Evolutionary conservation across 2,888 invertebrate species (phyloP).

Genomic region (Beris chalybata): DNA sequence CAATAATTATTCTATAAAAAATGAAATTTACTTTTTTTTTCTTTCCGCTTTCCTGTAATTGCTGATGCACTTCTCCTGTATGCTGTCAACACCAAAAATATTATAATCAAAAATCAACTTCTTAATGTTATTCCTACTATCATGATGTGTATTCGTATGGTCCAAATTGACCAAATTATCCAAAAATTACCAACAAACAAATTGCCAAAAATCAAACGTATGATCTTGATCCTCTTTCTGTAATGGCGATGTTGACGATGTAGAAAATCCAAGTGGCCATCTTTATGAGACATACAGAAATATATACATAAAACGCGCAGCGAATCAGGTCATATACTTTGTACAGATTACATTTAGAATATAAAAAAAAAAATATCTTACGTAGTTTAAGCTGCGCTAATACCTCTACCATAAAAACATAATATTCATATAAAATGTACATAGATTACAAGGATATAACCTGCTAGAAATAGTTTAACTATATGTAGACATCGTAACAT

Average conservation of each 20-base stretch:
- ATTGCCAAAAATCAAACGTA: no score
- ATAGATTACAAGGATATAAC: no score
- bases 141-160: constrained; percentile 30
- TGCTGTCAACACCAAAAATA: constrained; percentile 37
- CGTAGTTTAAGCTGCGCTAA: constrained; percentile 19
- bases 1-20: constrained; percentile 15
- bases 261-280: constrained; percentile 43
- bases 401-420: constrained; percentile 4
- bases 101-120: constrained; percentile 16
- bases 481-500: no score
- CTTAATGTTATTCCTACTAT: constrained; percentile 28
- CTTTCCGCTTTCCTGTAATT: constrained; percentile 38
- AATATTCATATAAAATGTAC: no score
- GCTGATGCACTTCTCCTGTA: constrained; percentile 38
- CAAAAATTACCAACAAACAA: background rate
- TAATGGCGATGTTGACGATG: constrained; percentile 8
- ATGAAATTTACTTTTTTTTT: constrained; percentile 31
- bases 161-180: constrained; percentile 6
- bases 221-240: no score
- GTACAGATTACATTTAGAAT: constrained; percentile 36
- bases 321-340: constrained; percentile 41
- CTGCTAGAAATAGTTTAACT: no score
- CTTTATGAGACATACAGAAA: constrained; percentile 43
- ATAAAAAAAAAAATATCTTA: constrained; percentile 4
- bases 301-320: constrained; percentile 41